Percentiles rank a stretch among this genome's conserved stretches.
phyloP scores from a whole-genome alignment of 64 coral and sea anemone genomes.

The Astreopora myriophthalma region DNA sequence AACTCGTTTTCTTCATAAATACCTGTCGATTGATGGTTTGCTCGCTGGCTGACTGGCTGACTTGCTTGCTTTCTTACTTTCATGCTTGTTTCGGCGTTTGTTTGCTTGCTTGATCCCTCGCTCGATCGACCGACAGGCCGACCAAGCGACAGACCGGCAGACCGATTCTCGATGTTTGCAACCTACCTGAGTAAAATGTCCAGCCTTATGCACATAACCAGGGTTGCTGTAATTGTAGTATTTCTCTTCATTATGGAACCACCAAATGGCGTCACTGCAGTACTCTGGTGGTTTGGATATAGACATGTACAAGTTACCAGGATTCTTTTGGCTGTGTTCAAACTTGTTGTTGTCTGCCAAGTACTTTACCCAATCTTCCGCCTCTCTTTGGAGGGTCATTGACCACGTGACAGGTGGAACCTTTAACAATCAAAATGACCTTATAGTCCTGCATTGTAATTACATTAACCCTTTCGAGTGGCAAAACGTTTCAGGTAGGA shows the following conservation, averaged over 20 bases:
- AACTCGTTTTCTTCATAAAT: too few relatives aligned
- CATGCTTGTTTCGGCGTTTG: too few relatives aligned
- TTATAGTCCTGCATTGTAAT: too few relatives aligned
- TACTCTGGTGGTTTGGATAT: background rate
- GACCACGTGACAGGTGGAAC: conserved; percentile 26
- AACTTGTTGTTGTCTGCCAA: conserved; percentile 17
- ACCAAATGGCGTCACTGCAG: conserved; percentile 20
- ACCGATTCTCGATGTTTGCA: too few relatives aligned
- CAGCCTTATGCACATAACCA: background rate
- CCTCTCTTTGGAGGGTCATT: conserved; percentile 1
- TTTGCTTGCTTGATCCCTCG: too few relatives aligned
- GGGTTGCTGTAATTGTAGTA: conserved; percentile 27
- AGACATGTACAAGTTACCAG: background rate
- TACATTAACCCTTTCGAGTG: too few relatives aligned
- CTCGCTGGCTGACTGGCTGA: too few relatives aligned
- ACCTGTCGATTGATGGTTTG: too few relatives aligned
- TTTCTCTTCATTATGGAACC: conserved; percentile 16
- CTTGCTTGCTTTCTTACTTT: too few relatives aligned
- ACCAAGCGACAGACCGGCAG: too few relatives aligned
- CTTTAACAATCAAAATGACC: background rate
- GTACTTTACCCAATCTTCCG: conserved; percentile 18
- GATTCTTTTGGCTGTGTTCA: background rate
- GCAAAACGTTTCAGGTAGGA: too few relatives aligned
- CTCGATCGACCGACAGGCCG: too few relatives aligned
- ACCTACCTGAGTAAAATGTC: conserved; percentile 31